Conservation (phyloP, 37 sponge, comb jelly and placozoan species). For the Hormiphora californensis region DNA sequence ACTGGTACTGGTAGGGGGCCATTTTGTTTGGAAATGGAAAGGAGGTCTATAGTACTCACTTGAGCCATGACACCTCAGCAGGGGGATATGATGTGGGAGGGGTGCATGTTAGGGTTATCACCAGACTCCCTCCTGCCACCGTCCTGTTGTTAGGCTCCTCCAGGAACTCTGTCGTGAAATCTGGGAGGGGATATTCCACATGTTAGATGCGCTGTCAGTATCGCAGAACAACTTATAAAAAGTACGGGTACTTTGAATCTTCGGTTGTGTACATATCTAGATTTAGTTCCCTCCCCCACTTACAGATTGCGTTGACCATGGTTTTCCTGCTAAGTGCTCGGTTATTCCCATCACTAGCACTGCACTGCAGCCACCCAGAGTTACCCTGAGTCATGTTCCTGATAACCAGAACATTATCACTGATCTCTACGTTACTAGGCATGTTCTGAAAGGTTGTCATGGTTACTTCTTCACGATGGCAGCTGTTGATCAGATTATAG, state of each 20-base stretch:
- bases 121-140: neutral
- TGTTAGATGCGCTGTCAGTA: too few species aligned
- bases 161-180: neutral
- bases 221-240: too few species aligned
- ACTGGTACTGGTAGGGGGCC: too few species aligned
- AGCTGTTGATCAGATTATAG: too few species aligned
- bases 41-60: neutral
- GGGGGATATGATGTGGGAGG: neutral
- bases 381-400: neutral
- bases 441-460: neutral
- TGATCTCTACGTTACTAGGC: neutral
- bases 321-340: conserved; percentile 31
- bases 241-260: too few species aligned
- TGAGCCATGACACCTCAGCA: neutral
- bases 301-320: neutral
- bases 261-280: too few species aligned
- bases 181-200: neutral
- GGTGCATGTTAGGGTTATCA: neutral
- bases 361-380: conserved; percentile 1
- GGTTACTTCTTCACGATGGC: neutral
- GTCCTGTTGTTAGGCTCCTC: neutral
- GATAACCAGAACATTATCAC: neutral
- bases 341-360: conserved; percentile 36
- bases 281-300: too few species aligned
- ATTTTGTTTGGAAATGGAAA: too few species aligned